Percentiles rank a stretch among this genome's conserved stretches.
Conservation (phyloP, 1,140 invertebrate species). For the Tyrophagus putrescentiae region DNA sequence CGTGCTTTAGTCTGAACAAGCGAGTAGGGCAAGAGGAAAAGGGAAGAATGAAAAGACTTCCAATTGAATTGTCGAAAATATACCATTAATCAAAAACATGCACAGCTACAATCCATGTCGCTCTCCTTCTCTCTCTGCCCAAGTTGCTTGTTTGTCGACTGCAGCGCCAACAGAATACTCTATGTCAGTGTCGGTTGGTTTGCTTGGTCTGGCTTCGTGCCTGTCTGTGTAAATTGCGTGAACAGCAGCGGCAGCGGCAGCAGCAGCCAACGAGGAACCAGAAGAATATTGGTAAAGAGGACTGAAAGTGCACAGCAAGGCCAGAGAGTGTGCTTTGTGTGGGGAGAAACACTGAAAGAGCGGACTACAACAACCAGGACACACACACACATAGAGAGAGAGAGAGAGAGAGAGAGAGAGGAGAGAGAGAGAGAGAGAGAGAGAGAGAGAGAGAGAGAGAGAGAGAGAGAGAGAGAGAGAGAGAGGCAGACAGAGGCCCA, state of each 20-base stretch:
- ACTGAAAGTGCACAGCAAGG: too few species aligned
- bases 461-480: constrained; percentile 1
- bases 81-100: too few species aligned
- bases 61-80: too few species aligned
- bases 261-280: not conserved
- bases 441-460: not conserved
- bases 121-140: not conserved
- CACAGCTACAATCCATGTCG: not conserved
- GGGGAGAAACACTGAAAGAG: too few species aligned
- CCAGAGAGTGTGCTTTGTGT: too few species aligned
- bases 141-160: constrained; percentile 10
- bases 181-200: constrained; percentile 7
- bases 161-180: not conserved
- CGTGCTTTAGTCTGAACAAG: too few species aligned
- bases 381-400: too few species aligned
- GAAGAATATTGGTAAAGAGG: not conserved
- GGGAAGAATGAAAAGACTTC: too few species aligned
- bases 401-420: not conserved
- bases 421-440: not conserved
- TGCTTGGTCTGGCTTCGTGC: not conserved
- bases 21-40: too few species aligned
- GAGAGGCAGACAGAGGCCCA: not conserved
- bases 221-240: constrained; percentile 1
- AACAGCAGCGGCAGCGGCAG: not conserved
- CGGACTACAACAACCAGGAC: too few species aligned